Conservation (phyloP, 1,140 invertebrate species). For the Charaxes varanes region DNA sequence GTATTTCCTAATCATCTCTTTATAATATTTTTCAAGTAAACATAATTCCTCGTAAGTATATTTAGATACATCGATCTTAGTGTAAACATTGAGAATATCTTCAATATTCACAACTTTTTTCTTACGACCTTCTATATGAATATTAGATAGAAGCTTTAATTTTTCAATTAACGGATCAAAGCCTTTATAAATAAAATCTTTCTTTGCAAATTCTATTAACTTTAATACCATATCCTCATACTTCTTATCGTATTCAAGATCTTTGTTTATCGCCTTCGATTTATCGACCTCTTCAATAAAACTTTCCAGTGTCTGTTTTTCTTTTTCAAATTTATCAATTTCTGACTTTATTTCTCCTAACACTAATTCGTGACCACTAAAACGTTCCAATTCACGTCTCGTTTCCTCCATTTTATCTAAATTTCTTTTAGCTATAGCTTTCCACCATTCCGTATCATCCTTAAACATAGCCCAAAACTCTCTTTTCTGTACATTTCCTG, state of each 20-base stretch:
- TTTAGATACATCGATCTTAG: conserved; percentile 49
- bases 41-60: conserved; percentile 62
- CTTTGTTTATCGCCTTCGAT: conserved; percentile 53
- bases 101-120: conserved; percentile 47
- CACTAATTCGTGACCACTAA: conserved; percentile 63
- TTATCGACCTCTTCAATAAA: conserved; percentile 65
- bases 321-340: conserved; percentile 52
- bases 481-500: conserved; percentile 28
- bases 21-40: conserved; percentile 57
- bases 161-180: conserved; percentile 69
- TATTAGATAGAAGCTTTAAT: conserved; percentile 53
- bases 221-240: conserved; percentile 66
- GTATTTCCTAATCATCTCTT: conserved; percentile 61
- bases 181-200: conserved; percentile 68
- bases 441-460: conserved; percentile 70
- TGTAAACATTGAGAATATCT: conserved; percentile 55
- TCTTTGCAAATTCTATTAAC: conserved; percentile 65
- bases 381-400: conserved; percentile 58
- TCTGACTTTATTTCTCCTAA: conserved; percentile 52
- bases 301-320: conserved; percentile 49
- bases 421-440: conserved; percentile 63
- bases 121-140: conserved; percentile 46
- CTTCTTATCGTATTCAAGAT: conserved; percentile 61
- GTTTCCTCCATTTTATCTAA: conserved; percentile 69
- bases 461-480: conserved; percentile 70